These are phyloP conservation scores for Chloroceryle inda DNA, from an alignment of 2,797 vertebrate genomes.

Conservation along the genomic window DNA sequence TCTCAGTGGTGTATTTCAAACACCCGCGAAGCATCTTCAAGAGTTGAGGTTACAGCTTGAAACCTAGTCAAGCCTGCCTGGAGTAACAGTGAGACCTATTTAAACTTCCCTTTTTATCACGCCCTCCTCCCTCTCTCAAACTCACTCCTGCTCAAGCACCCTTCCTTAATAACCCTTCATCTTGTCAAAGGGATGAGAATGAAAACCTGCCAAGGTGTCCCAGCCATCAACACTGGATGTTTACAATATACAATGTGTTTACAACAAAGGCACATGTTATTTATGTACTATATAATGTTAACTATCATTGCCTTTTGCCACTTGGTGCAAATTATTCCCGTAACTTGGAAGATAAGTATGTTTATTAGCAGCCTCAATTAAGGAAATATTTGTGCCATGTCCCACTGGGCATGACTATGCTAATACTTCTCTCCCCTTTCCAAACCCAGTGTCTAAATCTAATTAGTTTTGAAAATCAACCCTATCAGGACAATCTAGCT, in stretches of 20 bases:
- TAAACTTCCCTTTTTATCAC: not conserved
- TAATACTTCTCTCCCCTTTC: constrained; percentile 47
- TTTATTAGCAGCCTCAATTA: constrained; percentile 48
- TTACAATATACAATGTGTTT: not conserved
- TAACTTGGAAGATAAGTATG: constrained; percentile 26
- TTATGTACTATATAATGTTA: rapidly evolving
- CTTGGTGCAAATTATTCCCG: not conserved
- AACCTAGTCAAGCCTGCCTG: not conserved
- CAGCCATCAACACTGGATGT: not conserved
- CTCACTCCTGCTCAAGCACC: not conserved
- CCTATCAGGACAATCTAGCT: not conserved
- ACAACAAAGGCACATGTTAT: not conserved
- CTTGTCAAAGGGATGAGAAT: not conserved
- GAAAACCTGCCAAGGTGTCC: not conserved
- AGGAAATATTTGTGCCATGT: constrained; percentile 45
- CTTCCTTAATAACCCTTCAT: not conserved
- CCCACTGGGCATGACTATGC: constrained; percentile 23
- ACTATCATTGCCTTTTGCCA: not conserved
- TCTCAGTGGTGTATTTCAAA: not conserved
- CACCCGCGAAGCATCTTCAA: not conserved
- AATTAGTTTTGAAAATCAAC: constrained; percentile 42
- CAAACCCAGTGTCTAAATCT: constrained; percentile 26
- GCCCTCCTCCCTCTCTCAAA: not conserved
- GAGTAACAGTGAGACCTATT: not conserved
- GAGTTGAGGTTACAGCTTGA: not conserved